phyloP scores from a whole-genome alignment of 2,113 vertebrate species.

The Morone saxatilis region DNA sequence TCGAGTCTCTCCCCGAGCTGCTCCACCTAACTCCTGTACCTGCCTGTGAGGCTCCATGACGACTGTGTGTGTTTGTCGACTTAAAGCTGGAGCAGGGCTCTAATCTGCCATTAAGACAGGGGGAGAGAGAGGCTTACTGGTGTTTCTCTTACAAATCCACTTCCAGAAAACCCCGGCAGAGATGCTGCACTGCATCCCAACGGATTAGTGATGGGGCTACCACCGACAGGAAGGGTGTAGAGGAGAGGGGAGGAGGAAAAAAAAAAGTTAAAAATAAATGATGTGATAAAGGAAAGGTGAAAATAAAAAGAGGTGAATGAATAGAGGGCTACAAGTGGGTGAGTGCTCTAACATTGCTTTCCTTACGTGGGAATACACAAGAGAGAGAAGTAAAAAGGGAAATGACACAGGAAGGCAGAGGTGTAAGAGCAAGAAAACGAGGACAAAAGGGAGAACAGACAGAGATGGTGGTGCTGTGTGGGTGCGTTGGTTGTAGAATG shows the following conservation, averaged over 20 bases:
- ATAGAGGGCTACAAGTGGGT: background rate
- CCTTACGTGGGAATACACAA: constrained; percentile 23
- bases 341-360: constrained; percentile 19
- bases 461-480: constrained; percentile 43
- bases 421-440: constrained; percentile 44
- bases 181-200: constrained; percentile 66
- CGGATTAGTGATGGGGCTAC: constrained; percentile 67
- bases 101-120: constrained; percentile 83
- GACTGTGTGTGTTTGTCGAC: constrained; percentile 76
- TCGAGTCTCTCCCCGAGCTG: constrained; percentile 40
- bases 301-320: constrained; percentile 11
- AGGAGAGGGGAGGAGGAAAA: background rate
- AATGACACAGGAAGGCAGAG: constrained; percentile 50
- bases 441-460: constrained; percentile 42
- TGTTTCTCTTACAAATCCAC: constrained; percentile 85
- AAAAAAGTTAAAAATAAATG: constrained; percentile 35
- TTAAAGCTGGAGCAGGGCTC: constrained; percentile 71
- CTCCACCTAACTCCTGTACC: constrained; percentile 78
- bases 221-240: background rate
- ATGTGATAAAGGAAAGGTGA: constrained; percentile 41
- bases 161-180: constrained; percentile 72
- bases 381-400: constrained; percentile 39
- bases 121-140: constrained; percentile 76
- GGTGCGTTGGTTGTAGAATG: constrained; percentile 27
- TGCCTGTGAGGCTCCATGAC: constrained; percentile 58